phyloP scores from a whole-genome alignment of 2,113 vertebrate genomes.

The Prionailurus bengalensis region DNA sequence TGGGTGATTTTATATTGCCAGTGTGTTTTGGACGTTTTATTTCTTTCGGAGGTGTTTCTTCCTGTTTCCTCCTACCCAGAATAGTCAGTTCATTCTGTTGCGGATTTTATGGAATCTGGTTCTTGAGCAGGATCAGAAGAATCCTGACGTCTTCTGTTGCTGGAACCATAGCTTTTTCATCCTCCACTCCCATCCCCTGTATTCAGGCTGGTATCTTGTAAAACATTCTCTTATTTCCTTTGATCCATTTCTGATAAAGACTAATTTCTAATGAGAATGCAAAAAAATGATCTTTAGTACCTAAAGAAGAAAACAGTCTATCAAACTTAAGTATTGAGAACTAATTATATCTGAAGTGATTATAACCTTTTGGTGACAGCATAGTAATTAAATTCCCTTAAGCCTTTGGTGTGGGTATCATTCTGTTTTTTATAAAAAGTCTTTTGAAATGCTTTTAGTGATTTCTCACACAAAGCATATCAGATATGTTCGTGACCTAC shows the following conservation, averaged over 20 bases:
- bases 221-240: background rate
- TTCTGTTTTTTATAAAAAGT: constrained; percentile 28
- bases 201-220: background rate
- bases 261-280: constrained; percentile 27
- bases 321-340: constrained; percentile 32
- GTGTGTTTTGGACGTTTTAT: background rate
- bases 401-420: background rate
- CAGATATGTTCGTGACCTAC: background rate
- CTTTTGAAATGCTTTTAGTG: constrained; percentile 2
- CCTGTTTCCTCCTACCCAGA: background rate
- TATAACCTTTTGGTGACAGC: background rate
- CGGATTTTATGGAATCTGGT: background rate
- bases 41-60: constrained; percentile 40
- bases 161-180: background rate
- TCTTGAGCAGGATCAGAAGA: constrained; percentile 3
- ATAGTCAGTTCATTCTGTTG: background rate
- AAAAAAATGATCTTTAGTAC: constrained; percentile 42
- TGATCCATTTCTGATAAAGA: constrained; percentile 41
- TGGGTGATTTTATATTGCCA: background rate
- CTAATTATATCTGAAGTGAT: constrained; percentile 7
- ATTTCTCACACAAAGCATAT: background rate
- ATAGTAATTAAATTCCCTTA: background rate
- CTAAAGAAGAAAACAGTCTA: background rate
- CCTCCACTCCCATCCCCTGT: background rate
- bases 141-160: background rate